Percentiles rank a stretch among this genome's conserved stretches.
Evolutionary conservation across 2,888 invertebrate genomes (phyloP).

Genomic region (Coelopa pilipes): DNA sequence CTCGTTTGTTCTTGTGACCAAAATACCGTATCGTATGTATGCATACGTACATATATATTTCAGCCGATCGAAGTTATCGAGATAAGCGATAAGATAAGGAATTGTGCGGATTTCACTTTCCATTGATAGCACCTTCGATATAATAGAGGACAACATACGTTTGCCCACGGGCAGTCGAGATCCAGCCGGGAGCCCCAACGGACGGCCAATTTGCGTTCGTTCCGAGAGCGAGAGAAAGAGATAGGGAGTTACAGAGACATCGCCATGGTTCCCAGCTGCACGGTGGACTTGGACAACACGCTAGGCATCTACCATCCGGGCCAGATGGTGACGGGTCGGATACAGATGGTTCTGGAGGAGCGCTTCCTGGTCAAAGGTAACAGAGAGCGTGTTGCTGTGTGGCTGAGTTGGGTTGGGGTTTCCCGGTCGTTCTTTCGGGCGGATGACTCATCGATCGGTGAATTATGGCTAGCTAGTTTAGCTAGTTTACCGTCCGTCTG

Average conservation of each 20-base stretch:
- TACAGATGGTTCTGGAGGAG: slow-evolving; percentile 47
- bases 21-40: too few species aligned
- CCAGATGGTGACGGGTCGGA: slow-evolving; percentile 52
- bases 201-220: background rate
- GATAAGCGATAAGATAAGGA: slow-evolving; percentile 11
- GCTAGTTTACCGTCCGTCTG: background rate
- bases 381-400: background rate
- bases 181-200: background rate
- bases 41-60: too few species aligned
- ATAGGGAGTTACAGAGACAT: background rate
- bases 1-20: too few species aligned
- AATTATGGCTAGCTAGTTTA: background rate
- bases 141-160: background rate
- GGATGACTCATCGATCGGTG: background rate
- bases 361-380: slow-evolving; percentile 57
- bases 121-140: background rate
- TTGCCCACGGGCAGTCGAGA: background rate
- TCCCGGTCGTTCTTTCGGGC: background rate
- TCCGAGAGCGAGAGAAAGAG: background rate
- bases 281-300: slow-evolving; percentile 52
- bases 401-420: background rate
- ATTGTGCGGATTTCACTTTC: background rate
- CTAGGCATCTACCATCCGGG: slow-evolving; percentile 53
- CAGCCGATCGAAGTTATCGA: too few species aligned
- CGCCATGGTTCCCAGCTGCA: slow-evolving; percentile 40